Conservation (phyloP, 2,797 vertebrate species). For the Peromyscus aztecus region DNA sequence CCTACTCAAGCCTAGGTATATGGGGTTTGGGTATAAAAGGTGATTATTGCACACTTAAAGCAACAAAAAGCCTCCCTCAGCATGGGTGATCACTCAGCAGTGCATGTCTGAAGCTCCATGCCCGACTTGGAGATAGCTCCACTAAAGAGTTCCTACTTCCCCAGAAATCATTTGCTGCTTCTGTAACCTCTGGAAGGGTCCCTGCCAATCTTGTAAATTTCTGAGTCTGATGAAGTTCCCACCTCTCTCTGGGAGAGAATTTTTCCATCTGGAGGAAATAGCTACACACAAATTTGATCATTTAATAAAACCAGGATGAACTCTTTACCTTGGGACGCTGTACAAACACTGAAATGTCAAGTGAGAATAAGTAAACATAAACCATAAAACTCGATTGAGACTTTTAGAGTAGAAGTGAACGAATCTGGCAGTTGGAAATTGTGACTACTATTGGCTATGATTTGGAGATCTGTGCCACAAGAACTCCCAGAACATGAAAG, state of each 20-base stretch:
- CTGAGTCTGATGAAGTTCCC: not conserved
- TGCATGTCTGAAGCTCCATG: not conserved
- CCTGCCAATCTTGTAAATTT: not conserved
- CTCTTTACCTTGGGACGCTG: constrained; percentile 13
- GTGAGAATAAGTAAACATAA: constrained; percentile 5
- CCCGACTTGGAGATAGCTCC: not conserved
- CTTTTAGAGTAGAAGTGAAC: constrained; percentile 39
- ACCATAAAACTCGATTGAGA: not conserved
- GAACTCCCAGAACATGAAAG: not conserved
- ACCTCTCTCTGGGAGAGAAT: not conserved
- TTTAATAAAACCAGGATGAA: constrained; percentile 19
- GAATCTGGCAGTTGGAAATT: not conserved
- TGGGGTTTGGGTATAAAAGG: not conserved
- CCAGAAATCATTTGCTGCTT: not conserved
- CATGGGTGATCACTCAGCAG: not conserved
- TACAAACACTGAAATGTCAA: constrained; percentile 37
- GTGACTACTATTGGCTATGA: not conserved
- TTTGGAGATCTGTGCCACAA: not conserved
- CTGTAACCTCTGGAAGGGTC: not conserved
- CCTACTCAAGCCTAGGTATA: not conserved
- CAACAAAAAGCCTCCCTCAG: not conserved
- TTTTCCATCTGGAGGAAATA: not conserved
- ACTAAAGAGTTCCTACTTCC: not conserved
- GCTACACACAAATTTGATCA: not conserved
- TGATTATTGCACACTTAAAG: not conserved